Evolutionary conservation across 2,888 invertebrate genomes (phyloP), one percentile per base, ranked within the genome.

Genomic region (Merodon equestris): DNA sequence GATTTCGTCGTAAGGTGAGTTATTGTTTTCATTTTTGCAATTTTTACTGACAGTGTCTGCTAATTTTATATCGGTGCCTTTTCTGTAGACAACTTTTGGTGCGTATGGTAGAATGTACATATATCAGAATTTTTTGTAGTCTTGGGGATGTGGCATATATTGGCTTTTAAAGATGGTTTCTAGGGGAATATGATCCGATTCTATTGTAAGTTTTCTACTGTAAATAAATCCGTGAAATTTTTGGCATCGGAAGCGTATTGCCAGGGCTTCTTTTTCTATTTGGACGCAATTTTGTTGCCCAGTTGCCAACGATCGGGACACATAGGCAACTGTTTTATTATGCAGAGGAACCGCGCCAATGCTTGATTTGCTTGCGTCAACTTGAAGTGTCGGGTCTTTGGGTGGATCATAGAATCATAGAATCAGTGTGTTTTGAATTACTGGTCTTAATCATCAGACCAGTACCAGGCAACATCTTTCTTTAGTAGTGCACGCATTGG

Each of bases 281-380:
- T 54, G 53, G 14, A 17, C 36, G n/a, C 9, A 54, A 18, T 17
- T 13, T 2, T 13, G 9, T 12, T 54, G 53, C 1, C 17, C 36
- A 7, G 9, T 17, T n/a, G 53, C 38, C 17, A 54, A 17, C 2
- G 40, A 14, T 15, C 36, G 36, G 1, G 53, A 54, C 9, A 38
- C 53, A 15, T 36, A 54, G 15, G 38, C 53, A 54, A 40, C 53
- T 36, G 53, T 17, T 54, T 82, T 82, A 42, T 87, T 82, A 81
- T 87, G 86, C 9, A 86, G 51, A 5, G 87, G 66, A 9, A 84
- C 85, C 14, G 85, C 84, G 7, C 86, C 87, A 13, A 86, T 40
- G 36, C 71, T 73, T 7, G 57, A 53, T 56, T 66, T 54, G 19
- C 74, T 81, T 53, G 77, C 72, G 47, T 82, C 81, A 9, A 83